Conservation (phyloP, 2,797 vertebrate species). For the Limnodromus scolopaceus region DNA sequence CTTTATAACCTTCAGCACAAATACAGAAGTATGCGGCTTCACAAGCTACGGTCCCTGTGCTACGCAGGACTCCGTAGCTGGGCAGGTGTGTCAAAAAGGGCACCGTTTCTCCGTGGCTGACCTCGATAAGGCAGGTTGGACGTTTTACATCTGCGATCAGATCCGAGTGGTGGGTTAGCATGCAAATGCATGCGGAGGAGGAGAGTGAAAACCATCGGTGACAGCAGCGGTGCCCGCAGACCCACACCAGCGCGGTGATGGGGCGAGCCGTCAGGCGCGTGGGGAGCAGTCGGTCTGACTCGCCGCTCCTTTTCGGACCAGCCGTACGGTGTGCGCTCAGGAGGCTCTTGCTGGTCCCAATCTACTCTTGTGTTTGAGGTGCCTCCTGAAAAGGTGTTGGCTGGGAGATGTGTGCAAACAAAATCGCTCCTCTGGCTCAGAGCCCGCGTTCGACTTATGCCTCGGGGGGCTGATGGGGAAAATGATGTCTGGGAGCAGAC, state of each 20-base stretch:
- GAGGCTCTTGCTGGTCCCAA: not conserved
- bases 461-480: not conserved
- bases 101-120: not conserved
- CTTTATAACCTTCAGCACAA: too few relatives aligned
- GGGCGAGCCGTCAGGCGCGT: not conserved
- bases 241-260: rapidly evolving
- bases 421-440: not conserved
- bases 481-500: constrained; percentile 41
- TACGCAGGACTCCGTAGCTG: not conserved
- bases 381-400: not conserved
- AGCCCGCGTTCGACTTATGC: not conserved
- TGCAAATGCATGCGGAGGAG: rapidly evolving
- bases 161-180: not conserved
- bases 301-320: rapidly evolving
- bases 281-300: rapidly evolving
- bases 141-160: not conserved
- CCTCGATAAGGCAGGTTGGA: not conserved
- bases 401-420: not conserved
- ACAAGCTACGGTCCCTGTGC: rapidly evolving
- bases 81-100: not conserved
- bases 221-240: not conserved
- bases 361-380: not conserved
- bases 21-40: not conserved
- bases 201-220: not conserved
- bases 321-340: rapidly evolving